Base-by-base conservation (phyloP, 2,113 vertebrate species). In the Chamaetylas fuelleborni region DNA sequence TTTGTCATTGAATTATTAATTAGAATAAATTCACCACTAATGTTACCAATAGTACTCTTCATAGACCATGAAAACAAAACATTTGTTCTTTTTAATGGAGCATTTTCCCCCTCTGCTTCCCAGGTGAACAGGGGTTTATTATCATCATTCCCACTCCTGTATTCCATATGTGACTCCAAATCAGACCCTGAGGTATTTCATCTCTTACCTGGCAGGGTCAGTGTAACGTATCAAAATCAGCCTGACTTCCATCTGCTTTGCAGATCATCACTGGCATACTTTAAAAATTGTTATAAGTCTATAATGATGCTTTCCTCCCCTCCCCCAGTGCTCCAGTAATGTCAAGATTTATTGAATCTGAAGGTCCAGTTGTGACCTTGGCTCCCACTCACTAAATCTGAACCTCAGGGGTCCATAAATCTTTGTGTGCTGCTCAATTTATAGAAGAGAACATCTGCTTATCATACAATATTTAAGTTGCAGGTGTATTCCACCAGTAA, bases 281-380 rank as follows among this genome's bases (percentile, higher is more conserved):
- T 97, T 93, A n/a, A 71, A 92, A 96, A 93, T 79, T 85, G 92
- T 96, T 96, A 81, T 96, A 94, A 93, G 81, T 91, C 95, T 97
- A 73, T 96, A 96, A 97, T 0, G 18, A 94, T 17, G 81, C 91
- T 61, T 94, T 88, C 81, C 36, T 93, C 92, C 91, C 96, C 87
- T 82, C 89, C 79, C 84, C 89, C 83, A 89, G 1, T 29, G 57
- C 60, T 57, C 58, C 91, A 95, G 80, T 94, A 93, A 92, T 93
- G 90, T 96, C 87, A 93, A 96, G 96, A 96, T 98, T 98, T 97
- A 98, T 98, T 98, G 95, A 95, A 95, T 94, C 94, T 97, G 96
- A 97, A 97, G 96, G 94, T 95, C 96, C 95, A 93, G 50, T 92
- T 93, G 90, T 95, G 97, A 97, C 95, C 95, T 97, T 97, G 97